Base-by-base conservation (phyloP, 2,888 invertebrate species). In the Diadromus collaris region DNA sequence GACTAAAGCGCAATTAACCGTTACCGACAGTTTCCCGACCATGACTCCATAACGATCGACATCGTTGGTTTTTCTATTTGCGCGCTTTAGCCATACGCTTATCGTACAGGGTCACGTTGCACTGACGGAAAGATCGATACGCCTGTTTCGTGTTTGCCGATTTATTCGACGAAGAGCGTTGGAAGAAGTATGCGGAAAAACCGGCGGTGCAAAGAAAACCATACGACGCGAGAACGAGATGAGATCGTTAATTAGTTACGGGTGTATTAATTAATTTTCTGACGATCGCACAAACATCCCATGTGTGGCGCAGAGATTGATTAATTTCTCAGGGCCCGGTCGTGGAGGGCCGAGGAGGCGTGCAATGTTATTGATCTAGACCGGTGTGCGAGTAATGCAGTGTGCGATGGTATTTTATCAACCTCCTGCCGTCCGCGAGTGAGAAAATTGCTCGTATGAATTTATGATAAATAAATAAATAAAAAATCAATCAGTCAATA, bases 181-280 rank as follows among this genome's bases (percentile, higher is more conserved):
- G 44, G 21, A 48, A 58, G 21, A 48, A 58, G 56, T 72, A 69
- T 63, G 72, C 56, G 61, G 51, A 79, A 81, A 82, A 78, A 71
- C 65, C 71, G 76, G 76, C 71, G 65, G 29, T 56, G 46, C 63
- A 73, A 71, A 38, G 48, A 74, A 48, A 46, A 46, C 71, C 38
- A n/a, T 41, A 61, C 48, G 51, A 44, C 34, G 61, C 48, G 58
- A 70, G 38, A 65, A 29, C 19, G 32, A 10, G 41, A 60, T 60
- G 58, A 41, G 65, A 79, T 41, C 74, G 80, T 80, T 85, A 83
- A 85, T 86, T 84, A 83, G 82, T 80, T 76, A 73, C 78, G 78
- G 76, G 60, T 65, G 81, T 81, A 84, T 82, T 82, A 86, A 87
- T 87, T 86, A 85, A 87, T 86, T 84, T 84, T 69, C 79, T 71